Evolutionary conservation across 2,797 vertebrate genomes (phyloP).

Genomic region (Myiotriccus ornatus): DNA sequence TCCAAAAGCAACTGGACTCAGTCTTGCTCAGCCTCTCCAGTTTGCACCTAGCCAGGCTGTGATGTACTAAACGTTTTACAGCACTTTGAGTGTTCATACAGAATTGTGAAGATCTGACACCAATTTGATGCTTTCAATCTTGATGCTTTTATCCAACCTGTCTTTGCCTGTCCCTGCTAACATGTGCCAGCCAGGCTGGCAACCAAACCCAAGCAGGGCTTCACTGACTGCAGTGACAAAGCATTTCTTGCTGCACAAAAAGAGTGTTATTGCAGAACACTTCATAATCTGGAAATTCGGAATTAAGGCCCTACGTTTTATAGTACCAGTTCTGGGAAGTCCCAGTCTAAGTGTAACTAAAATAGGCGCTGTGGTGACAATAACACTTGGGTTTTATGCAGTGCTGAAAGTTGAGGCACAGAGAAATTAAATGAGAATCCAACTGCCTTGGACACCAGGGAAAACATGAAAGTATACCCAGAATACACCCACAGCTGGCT

Average conservation of each 20-base stretch:
- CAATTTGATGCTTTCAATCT: not conserved
- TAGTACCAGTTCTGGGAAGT: not conserved
- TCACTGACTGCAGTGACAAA: not conserved
- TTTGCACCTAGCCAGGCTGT: not conserved
- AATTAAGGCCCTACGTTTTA: not conserved
- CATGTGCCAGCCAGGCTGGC: not conserved
- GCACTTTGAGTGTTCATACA: accelerated
- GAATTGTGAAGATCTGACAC: not conserved
- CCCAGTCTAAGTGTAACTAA: not conserved
- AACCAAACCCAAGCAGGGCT: not conserved
- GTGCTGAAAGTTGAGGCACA: not conserved
- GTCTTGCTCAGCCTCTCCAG: not conserved
- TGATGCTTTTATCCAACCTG: not conserved
- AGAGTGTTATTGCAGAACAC: not conserved
- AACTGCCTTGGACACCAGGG: not conserved
- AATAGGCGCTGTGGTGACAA: not conserved
- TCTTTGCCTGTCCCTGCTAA: not conserved
- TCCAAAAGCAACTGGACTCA: not conserved
- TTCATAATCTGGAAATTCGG: not conserved
- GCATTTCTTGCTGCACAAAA: not conserved
- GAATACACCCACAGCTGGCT: not conserved
- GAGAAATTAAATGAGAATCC: not conserved
- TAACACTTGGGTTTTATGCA: not conserved
- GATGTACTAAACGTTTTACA: not conserved
- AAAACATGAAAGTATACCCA: not conserved